phyloP scores from a whole-genome alignment of 2,113 vertebrate genomes.

The Saccopteryx leptura region DNA sequence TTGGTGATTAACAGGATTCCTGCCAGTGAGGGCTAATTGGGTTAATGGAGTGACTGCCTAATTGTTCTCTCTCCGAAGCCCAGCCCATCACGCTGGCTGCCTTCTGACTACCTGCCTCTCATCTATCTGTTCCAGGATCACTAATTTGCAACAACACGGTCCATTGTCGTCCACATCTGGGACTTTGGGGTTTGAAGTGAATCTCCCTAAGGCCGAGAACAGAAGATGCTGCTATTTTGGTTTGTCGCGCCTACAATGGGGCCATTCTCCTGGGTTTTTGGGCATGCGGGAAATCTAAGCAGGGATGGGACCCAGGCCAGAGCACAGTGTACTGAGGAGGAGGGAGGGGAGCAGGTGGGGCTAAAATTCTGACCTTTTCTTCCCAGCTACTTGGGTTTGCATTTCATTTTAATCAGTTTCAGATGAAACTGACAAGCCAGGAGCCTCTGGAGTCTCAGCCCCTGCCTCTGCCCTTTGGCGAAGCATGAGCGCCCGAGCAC shows the following conservation, averaged over 20 bases:
- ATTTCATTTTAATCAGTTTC: conserved; percentile 67
- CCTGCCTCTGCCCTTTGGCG: background rate
- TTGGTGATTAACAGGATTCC: conserved; percentile 47
- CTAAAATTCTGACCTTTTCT: background rate
- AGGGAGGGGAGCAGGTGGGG: background rate
- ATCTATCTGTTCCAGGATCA: conserved; percentile 34
- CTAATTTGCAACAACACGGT: conserved; percentile 78
- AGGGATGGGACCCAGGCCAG: conserved; percentile 5
- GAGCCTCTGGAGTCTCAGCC: background rate
- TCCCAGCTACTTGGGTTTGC: conserved; percentile 49
- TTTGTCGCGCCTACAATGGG: conserved; percentile 65
- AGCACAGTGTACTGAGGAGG: background rate
- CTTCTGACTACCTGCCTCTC: conserved; percentile 78
- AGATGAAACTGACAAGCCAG: conserved; percentile 61
- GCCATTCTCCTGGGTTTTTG: conserved; percentile 32
- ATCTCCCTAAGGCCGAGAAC: conserved; percentile 66
- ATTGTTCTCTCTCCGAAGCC: conserved; percentile 69
- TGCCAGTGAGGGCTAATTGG: conserved; percentile 71
- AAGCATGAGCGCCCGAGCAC: no score
- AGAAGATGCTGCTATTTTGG: conserved; percentile 75
- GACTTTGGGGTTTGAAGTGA: conserved; percentile 80
- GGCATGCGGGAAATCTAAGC: background rate
- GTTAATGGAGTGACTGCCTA: conserved; percentile 77
- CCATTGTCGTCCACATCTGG: conserved; percentile 77
- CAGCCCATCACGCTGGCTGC: conserved; percentile 67